These are phyloP conservation scores for Ferrisia virgata DNA, from an alignment of 2,888 invertebrate genomes.

Conservation along the genomic window DNA sequence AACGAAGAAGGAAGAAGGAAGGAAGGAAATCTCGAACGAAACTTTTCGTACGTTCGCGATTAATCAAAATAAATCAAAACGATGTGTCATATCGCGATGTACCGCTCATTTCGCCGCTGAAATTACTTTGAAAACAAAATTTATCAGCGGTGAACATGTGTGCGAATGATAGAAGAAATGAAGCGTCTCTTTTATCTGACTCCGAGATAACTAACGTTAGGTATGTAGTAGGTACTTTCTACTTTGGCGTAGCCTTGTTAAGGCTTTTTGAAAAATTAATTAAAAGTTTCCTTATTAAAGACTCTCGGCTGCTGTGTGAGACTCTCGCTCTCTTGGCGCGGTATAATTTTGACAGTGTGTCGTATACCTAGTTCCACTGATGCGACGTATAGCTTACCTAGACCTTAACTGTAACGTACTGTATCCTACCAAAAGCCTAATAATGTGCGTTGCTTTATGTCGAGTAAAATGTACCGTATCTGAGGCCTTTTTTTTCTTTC, in stretches of 20 bases:
- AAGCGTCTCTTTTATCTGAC: constrained; percentile 21
- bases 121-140: constrained; percentile 6
- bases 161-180: constrained; percentile 19
- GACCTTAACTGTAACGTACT: too few relatives aligned
- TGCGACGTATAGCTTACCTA: too few relatives aligned
- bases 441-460: too few relatives aligned
- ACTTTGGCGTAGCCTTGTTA: background rate
- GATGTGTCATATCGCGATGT: constrained; percentile 16
- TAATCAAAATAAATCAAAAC: constrained; percentile 30
- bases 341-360: background rate
- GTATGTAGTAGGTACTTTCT: background rate
- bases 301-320: background rate
- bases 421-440: too few relatives aligned
- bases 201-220: background rate
- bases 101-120: background rate
- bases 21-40: background rate
- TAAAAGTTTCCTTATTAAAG: constrained; percentile 28
- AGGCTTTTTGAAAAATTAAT: constrained; percentile 25
- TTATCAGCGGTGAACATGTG: constrained; percentile 1
- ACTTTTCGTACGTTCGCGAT: background rate
- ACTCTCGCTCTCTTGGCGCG: background rate
- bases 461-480: too few relatives aligned
- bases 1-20: too few relatives aligned
- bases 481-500: too few relatives aligned
- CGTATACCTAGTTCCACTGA: too few relatives aligned